Evolutionary conservation across 1,140 invertebrate species (phyloP), one percentile per base, ranked within the genome.

Genomic region (Globodera rostochiensis): DNA sequence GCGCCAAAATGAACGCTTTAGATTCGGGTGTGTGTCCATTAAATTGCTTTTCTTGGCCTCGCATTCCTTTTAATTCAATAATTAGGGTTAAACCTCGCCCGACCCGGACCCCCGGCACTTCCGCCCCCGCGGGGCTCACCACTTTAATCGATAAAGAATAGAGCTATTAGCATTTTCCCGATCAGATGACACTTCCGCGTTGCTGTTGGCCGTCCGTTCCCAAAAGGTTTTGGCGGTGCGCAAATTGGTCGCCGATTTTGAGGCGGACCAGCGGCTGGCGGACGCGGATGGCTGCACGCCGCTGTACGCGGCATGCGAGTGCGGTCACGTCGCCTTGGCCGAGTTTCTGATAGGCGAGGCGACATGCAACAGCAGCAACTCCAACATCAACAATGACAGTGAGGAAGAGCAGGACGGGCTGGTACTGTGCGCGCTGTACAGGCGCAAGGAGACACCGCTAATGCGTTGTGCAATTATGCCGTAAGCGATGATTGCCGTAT

Each of bases 201-300:
- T 78, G 47, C 25, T 50, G 50, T 70, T 78, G 77, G 77, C 77
- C 49, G 77, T 78, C 21, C 77, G 64, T 8, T 45, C 25, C 19
- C 11, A 64, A 69, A 78, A 70, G 70, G 9, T 69, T 8, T 2
- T 15, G 21, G 64, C 77, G 21, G 77, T 78, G 66, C 13, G n/a
- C 21, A 78, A 78, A 45, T 47, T 78, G 66, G 49, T 78, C 45
- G 69, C 25, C 49, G 64, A 70, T 8, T 78, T 66, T 47, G 70
- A 47, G 25, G 77, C 77, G 45, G 77, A 78, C 49, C 64, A 53
- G n/a, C 53, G 66, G 25, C 57, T 78, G 25, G 11, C 57, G 25
- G 77, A 78, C 60, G 21, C 50, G 11, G 45, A 78, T 19, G 70
- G 70, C 13, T 25, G 66, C 49, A 45, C 77, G 50, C 77, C 77